Conservation (phyloP, 1,140 invertebrate species). For the Battus philenor region DNA sequence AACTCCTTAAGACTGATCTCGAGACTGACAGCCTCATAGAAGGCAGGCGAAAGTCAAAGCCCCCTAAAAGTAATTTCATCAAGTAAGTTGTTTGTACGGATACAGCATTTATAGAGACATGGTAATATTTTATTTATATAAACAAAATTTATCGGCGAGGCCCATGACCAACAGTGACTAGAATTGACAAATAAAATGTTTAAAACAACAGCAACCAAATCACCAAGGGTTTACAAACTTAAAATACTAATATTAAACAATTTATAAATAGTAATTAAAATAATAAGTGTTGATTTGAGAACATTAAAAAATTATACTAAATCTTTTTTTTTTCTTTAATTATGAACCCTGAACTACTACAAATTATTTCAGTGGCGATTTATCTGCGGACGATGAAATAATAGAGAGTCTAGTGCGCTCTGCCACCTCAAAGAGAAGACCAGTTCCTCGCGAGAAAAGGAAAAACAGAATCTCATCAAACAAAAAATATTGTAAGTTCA, state of each 20-base stretch:
- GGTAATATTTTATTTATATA: no score
- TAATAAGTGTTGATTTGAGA: no score
- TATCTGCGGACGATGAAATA: slow-evolving; percentile 55
- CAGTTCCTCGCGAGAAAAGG: slow-evolving; percentile 35
- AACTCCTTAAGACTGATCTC: slow-evolving; percentile 50
- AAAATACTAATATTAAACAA: neutral
- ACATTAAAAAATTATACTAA: no score
- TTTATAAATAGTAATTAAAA: slow-evolving; percentile 6
- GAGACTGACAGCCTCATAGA: slow-evolving; percentile 44
- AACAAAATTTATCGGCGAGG: no score
- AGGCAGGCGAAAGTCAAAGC: slow-evolving; percentile 38
- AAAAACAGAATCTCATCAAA: slow-evolving; percentile 42
- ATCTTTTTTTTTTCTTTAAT: no score
- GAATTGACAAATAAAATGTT: no score
- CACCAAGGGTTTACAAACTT: no score
- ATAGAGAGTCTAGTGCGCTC: slow-evolving; percentile 55
- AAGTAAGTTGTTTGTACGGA: no score
- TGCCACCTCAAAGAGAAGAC: slow-evolving; percentile 42
- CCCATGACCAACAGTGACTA: no score
- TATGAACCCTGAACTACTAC: no score
- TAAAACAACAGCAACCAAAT: no score
- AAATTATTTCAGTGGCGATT: slow-evolving; percentile 48
- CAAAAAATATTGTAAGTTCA: slow-evolving; percentile 49
- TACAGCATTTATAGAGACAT: no score
- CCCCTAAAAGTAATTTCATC: slow-evolving; percentile 23